phyloP scores from a whole-genome alignment of 1,140 invertebrate genomes.

The Chironomus striatipennis region DNA sequence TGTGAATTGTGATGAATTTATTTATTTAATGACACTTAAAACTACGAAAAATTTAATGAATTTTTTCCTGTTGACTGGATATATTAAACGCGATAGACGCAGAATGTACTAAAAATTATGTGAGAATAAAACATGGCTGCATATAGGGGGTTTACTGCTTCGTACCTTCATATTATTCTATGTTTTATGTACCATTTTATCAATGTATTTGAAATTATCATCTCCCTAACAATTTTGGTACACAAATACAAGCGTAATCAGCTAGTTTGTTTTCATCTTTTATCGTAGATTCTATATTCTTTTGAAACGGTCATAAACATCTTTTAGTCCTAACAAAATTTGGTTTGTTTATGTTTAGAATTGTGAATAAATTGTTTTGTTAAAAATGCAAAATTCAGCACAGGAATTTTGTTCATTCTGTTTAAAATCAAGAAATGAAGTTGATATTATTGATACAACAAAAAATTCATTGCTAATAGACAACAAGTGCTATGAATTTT shows the following conservation, averaged over 20 bases:
- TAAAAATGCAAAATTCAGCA: no score
- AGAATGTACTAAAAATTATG: neutral
- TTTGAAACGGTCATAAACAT: no score
- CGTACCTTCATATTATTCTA: no score
- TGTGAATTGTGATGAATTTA: constrained; percentile 2
- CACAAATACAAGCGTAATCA: no score
- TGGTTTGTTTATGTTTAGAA: no score
- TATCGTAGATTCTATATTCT: no score
- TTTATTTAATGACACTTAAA: constrained; percentile 21
- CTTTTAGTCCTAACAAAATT: no score
- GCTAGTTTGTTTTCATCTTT: no score
- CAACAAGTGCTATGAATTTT: neutral
- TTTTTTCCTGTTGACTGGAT: constrained; percentile 12
- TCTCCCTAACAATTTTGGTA: no score
- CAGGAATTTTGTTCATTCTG: neutral
- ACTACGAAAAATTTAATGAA: constrained; percentile 16
- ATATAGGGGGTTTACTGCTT: neutral
- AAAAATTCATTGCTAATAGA: neutral
- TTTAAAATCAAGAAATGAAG: neutral
- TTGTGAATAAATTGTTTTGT: no score
- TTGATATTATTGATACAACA: neutral
- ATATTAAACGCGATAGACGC: constrained; percentile 4
- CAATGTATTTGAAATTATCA: no score
- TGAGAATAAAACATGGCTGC: constrained; percentile 12
- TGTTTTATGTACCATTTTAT: no score